Evolutionary conservation across 2,797 vertebrate species (phyloP).

Genomic region (Chelonia mydas): DNA sequence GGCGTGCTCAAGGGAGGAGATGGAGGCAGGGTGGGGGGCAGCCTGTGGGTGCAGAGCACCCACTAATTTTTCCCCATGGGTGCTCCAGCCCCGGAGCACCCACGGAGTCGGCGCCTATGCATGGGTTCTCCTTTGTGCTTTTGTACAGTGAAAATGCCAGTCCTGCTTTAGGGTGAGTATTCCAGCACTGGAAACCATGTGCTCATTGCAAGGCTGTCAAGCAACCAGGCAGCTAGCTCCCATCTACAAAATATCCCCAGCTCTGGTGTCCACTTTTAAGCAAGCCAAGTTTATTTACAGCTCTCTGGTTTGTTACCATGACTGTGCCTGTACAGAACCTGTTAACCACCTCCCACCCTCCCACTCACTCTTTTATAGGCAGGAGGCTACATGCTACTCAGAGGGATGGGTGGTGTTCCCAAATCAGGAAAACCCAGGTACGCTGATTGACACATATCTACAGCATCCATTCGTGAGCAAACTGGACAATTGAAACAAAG

Average conservation of each 20-base stretch:
- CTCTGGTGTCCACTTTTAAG: background rate
- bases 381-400: background rate
- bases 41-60: no score
- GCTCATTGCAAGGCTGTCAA: background rate
- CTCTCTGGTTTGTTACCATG: background rate
- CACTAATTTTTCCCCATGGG: no score
- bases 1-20: no score
- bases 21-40: no score
- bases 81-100: no score
- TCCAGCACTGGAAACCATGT: background rate
- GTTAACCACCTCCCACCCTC: no score
- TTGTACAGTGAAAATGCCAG: background rate
- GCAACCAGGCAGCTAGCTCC: background rate
- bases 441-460: background rate
- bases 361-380: background rate
- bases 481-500: background rate
- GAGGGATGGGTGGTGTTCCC: background rate
- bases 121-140: background rate
- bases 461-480: background rate
- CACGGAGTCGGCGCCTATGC: no score
- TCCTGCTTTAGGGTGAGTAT: background rate
- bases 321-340: background rate
- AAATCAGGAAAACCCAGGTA: background rate
- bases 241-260: background rate
- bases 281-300: background rate